Evolutionary conservation across 2,888 invertebrate genomes (phyloP), one percentile per base, ranked within the genome.

Genomic region (Caenorhabditis panamensis): DNA sequence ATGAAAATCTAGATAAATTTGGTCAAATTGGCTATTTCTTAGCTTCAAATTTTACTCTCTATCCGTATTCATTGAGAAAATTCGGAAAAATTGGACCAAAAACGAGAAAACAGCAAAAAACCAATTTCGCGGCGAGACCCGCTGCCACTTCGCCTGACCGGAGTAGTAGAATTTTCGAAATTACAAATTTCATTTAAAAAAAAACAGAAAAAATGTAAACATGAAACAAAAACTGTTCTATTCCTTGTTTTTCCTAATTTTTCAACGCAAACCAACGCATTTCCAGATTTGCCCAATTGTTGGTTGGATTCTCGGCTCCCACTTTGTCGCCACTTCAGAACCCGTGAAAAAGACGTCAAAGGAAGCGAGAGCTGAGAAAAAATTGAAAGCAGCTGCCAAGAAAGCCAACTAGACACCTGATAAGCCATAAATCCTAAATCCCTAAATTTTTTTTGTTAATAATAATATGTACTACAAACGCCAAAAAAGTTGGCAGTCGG

Each of bases 241-340:
- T n/a, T n/a, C n/a, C n/a, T n/a, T n/a, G n/a, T n/a, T n/a, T n/a
- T n/a, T n/a, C n/a, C n/a, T n/a, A n/a, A n/a, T n/a, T n/a, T n/a
- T n/a, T n/a, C n/a, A n/a, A n/a, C 31, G 9, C 31, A 6, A 4
- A 4, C 9, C 18, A 51, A 28, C 8, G n/a, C n/a, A 3, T 58
- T 64, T 62, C n/a, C 62, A 81, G 81, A 41, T 82, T 56, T 82
- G 82, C 69, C 82, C 82, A 11, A 66, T 78, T 8, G 41, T 78
- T 36, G 82, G 82, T 31, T 82, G 82, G 82, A 51, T 82, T 8
- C 41, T 51, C 5, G 82, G 58, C 4, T 66, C 82, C 0, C 68
- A 72, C 28, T 54, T 77, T 22, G 63, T 77, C 31, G 59, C 53
- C 59, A 59, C 47, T 11, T 24, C 37, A 11, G 41, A 13, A 6